A percentile compares a stretch with the other conserved stretches of the same genome.
These are phyloP conservation scores for Maccullochella peelii DNA, from an alignment of 2,113 vertebrate genomes.

Conservation along the genomic window DNA sequence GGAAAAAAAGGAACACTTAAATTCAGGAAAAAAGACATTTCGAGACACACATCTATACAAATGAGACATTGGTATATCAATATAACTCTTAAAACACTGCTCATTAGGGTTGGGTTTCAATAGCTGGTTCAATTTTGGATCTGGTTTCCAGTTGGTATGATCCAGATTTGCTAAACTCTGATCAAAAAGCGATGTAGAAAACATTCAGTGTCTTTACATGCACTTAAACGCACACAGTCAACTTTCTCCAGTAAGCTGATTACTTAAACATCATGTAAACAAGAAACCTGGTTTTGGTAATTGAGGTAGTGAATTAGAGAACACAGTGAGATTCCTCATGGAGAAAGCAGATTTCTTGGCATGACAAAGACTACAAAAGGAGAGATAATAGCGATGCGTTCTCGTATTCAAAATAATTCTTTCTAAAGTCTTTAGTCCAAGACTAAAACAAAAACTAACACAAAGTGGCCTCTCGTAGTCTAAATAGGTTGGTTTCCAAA, in stretches of 20 bases:
- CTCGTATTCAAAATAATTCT: background rate
- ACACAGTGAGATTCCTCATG: no score
- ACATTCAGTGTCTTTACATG: background rate
- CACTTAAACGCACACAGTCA: background rate
- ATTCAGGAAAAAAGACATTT: background rate
- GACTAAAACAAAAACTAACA: background rate
- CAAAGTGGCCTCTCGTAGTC: background rate
- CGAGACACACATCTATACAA: background rate
- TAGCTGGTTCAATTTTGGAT: background rate
- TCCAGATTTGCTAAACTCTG: background rate
- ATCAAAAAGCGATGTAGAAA: background rate
- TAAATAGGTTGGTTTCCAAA: background rate
- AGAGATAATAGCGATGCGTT: background rate
- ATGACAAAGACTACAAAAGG: background rate
- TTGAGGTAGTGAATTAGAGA: background rate
- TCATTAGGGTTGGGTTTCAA: background rate
- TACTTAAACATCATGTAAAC: background rate
- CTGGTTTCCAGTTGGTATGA: background rate
- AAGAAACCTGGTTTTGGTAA: background rate
- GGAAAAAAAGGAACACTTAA: background rate
- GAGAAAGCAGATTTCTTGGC: no score
- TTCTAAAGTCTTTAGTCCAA: background rate
- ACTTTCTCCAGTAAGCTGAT: background rate
- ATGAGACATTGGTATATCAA: background rate
- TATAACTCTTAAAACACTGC: accelerated